Conservation (phyloP, 2,888 invertebrate species). For the Drosophila robusta region DNA sequence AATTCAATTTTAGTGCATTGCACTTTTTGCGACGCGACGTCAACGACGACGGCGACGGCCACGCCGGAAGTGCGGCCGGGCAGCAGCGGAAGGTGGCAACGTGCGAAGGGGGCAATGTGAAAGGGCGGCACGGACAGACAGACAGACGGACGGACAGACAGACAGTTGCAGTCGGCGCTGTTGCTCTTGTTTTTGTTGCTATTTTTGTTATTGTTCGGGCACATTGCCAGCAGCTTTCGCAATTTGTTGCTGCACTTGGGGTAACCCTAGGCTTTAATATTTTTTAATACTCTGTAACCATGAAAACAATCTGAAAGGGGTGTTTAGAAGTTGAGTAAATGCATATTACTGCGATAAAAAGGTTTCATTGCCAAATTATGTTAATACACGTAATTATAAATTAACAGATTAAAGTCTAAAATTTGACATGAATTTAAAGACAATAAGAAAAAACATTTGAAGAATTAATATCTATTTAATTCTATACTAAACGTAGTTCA, state of each 20-base stretch:
- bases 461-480: too few species aligned
- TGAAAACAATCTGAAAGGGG: not conserved
- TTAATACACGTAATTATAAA: too few species aligned
- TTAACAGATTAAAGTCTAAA: too few species aligned
- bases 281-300: constrained; percentile 10
- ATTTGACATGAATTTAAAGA: too few species aligned
- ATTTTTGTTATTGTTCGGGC: constrained; percentile 44
- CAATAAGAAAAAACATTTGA: too few species aligned
- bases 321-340: too few species aligned
- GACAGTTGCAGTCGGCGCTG: constrained; percentile 53
- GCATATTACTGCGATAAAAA: not conserved
- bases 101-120: constrained; percentile 12
- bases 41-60: constrained; percentile 29
- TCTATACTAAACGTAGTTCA: too few species aligned
- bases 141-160: constrained; percentile 61
- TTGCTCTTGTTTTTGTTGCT: constrained; percentile 25
- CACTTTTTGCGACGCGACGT: constrained; percentile 67
- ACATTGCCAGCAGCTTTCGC: constrained; percentile 58
- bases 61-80: constrained; percentile 71
- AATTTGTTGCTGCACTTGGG: constrained; percentile 37
- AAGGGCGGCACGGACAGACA: constrained; percentile 45
- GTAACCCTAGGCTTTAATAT: constrained; percentile 15
- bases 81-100: constrained; percentile 34
- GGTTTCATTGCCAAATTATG: too few species aligned
- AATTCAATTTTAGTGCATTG: constrained; percentile 80